phyloP scores from a whole-genome alignment of 2,888 invertebrate species.

The Parnassius orleans region DNA sequence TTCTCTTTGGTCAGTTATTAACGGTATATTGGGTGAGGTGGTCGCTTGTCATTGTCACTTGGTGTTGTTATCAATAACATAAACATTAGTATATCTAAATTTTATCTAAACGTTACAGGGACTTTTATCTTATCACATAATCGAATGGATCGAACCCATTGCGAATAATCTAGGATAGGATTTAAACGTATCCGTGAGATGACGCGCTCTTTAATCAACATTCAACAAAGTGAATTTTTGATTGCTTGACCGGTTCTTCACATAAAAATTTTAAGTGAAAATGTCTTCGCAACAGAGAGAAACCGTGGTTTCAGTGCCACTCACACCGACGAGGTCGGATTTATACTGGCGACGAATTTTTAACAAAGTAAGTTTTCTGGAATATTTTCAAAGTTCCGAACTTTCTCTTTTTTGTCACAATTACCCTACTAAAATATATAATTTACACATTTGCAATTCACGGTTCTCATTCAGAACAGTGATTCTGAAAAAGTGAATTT shows the following conservation, averaged over 20 bases:
- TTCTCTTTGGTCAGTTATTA: conserved; percentile 35
- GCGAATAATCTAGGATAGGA: conserved; percentile 44
- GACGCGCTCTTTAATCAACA: conserved; percentile 37
- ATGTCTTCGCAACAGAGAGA: conserved; percentile 66
- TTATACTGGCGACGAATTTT: conserved; percentile 77
- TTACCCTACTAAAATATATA: conserved; percentile 4
- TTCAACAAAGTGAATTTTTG: conserved; percentile 32
- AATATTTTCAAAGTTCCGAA: conserved; percentile 15
- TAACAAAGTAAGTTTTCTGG: conserved; percentile 60
- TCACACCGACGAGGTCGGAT: conserved; percentile 69
- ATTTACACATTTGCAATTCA: background rate
- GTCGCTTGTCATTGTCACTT: conserved; percentile 20
- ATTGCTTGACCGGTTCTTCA: conserved; percentile 36
- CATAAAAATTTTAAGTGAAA: conserved; percentile 47
- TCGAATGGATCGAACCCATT: conserved; percentile 44
- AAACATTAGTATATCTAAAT: conserved; percentile 35
- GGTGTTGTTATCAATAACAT: conserved; percentile 32
- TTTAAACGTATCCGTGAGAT: conserved; percentile 36
- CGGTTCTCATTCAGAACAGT: background rate
- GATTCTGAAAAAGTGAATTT: background rate
- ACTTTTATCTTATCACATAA: conserved; percentile 52
- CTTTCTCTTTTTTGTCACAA: conserved; percentile 19
- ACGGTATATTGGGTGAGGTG: conserved; percentile 38
- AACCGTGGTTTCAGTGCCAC: conserved; percentile 64
- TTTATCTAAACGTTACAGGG: conserved; percentile 36